These are phyloP conservation scores for Bruchidius siliquastri DNA, from an alignment of 2,888 invertebrate species.

Conservation along the genomic window DNA sequence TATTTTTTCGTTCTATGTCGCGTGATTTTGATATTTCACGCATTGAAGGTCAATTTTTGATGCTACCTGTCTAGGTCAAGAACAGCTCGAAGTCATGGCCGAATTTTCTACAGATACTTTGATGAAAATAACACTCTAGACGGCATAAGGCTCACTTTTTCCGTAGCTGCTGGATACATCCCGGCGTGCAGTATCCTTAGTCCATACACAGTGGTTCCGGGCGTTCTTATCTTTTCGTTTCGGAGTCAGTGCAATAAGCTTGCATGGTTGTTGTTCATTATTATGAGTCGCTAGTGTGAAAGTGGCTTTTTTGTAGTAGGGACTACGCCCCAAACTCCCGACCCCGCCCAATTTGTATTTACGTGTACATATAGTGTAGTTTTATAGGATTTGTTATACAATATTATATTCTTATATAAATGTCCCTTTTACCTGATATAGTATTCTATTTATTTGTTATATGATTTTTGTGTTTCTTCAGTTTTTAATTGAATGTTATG, in stretches of 20 bases:
- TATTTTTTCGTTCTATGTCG: too few species aligned
- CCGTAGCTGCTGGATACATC: background rate
- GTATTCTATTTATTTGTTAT: slow-evolving; percentile 34
- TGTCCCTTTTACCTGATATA: slow-evolving; percentile 32
- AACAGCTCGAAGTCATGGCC: too few species aligned
- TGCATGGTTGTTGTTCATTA: slow-evolving; percentile 42
- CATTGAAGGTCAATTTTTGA: too few species aligned
- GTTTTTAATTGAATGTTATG: slow-evolving; percentile 27
- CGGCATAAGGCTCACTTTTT: background rate
- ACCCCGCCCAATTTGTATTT: background rate
- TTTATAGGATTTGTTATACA: slow-evolving; percentile 22
- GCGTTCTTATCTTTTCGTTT: background rate
- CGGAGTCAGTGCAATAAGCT: slow-evolving; percentile 40
- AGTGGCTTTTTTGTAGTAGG: slow-evolving; percentile 3
- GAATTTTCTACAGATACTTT: too few species aligned
- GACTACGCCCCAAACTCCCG: background rate
- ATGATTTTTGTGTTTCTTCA: slow-evolving; percentile 16
- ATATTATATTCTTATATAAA: slow-evolving; percentile 11
- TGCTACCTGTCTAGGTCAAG: too few species aligned
- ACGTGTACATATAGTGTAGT: slow-evolving; percentile 26
- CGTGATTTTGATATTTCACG: too few species aligned
- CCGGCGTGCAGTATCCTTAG: background rate
- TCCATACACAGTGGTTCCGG: background rate
- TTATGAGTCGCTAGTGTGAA: slow-evolving; percentile 36
- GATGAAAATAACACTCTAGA: background rate